Conservation (phyloP, 2,113 vertebrate species). For the Raphicerus campestris region DNA sequence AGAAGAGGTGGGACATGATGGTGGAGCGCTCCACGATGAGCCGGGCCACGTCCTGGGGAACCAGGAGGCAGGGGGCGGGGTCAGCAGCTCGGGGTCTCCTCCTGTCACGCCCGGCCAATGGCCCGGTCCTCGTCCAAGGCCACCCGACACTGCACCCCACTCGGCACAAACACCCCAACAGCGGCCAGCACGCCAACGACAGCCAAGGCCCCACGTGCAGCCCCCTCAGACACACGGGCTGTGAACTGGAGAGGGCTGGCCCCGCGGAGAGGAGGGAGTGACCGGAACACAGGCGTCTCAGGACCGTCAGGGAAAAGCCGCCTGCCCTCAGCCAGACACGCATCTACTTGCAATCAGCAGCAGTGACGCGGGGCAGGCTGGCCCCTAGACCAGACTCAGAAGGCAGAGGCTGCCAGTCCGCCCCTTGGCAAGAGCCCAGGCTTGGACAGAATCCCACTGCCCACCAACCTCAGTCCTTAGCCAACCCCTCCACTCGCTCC, state of each 20-base stretch:
- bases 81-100: not conserved
- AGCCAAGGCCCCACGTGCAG: not conserved
- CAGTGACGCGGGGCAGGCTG: fast-evolving
- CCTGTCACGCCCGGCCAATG: fast-evolving
- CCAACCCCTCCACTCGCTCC: fast-evolving
- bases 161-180: fast-evolving
- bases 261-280: fast-evolving
- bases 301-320: constrained; percentile 21
- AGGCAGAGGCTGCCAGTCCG: not conserved
- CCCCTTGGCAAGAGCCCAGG: not conserved
- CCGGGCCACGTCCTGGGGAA: constrained; percentile 90
- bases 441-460: not conserved
- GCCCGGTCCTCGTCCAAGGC: not conserved
- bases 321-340: fast-evolving
- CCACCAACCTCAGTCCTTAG: not conserved
- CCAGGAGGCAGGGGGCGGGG: not conserved
- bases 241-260: not conserved
- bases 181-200: not conserved
- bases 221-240: not conserved
- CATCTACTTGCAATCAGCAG: fast-evolving
- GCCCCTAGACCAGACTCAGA: not conserved
- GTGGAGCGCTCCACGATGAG: constrained; percentile 98
- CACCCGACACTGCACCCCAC: fast-evolving
- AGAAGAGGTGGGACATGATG: constrained; percentile 97
- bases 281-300: fast-evolving